These are phyloP conservation scores for Saccostrea glomerata DNA, from an alignment of 1,140 invertebrate genomes.

Conservation along the genomic window DNA sequence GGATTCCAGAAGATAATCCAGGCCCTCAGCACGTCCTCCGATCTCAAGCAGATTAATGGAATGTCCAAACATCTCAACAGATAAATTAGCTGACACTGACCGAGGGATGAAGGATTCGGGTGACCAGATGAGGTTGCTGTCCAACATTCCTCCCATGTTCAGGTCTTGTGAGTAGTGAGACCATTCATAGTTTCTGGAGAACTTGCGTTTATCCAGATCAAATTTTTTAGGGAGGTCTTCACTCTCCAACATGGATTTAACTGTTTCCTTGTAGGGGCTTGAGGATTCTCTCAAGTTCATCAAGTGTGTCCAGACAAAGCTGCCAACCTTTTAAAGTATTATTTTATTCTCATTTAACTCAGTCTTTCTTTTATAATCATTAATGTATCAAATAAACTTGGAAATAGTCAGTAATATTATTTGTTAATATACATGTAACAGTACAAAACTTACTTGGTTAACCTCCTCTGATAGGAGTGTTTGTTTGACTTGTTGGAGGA, in stretches of 20 bases:
- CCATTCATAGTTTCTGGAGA: slow-evolving; percentile 90
- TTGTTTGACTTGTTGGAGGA: slow-evolving; percentile 86
- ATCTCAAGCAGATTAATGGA: slow-evolving; percentile 92
- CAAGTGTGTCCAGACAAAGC: slow-evolving; percentile 95
- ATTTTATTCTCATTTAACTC: background rate
- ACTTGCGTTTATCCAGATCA: slow-evolving; percentile 90
- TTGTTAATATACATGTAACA: background rate
- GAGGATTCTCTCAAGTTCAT: slow-evolving; percentile 91
- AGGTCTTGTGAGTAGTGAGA: slow-evolving; percentile 71
- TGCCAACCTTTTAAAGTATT: slow-evolving; percentile 84
- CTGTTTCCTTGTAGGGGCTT: slow-evolving; percentile 88
- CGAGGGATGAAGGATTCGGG: slow-evolving; percentile 92
- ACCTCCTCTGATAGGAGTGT: slow-evolving; percentile 87
- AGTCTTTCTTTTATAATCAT: background rate
- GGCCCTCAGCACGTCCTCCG: slow-evolving; percentile 89
- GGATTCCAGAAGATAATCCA: slow-evolving; percentile 90
- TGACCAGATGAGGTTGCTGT: slow-evolving; percentile 88
- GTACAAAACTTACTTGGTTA: slow-evolving; percentile 84
- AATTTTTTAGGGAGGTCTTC: slow-evolving; percentile 86
- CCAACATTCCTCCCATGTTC: slow-evolving; percentile 70
- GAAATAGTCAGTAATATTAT: background rate
- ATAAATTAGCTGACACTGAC: slow-evolving; percentile 89
- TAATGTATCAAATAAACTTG: no score
- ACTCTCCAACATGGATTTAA: slow-evolving; percentile 90
- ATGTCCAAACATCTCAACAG: slow-evolving; percentile 91